Base-by-base conservation (phyloP, 2,888 invertebrate species). In the Xanthia icteritia region DNA sequence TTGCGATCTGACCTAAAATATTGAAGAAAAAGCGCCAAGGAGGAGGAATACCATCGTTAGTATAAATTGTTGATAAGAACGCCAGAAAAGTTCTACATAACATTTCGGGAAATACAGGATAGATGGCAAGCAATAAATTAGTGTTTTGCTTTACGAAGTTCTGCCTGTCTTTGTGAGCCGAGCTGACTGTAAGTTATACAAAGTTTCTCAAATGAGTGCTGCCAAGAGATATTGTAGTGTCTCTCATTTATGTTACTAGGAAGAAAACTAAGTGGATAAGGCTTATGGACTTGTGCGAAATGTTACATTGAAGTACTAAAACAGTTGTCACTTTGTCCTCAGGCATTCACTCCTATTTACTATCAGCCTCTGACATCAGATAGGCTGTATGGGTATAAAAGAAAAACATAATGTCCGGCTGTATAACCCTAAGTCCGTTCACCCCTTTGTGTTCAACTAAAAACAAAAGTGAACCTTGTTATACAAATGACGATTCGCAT, bases 131-230 rank as follows among this genome's bases (percentile, higher is more conserved):
- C 39, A 70, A 82, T 83, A 70, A 78, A 79, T 71, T 54, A 54
- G 65, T 73, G 36, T 69, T 78, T 70, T 73, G 69, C 61, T 74
- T 60, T 56, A 45, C 27, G 58, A 77, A 78, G 65, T 36, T 56
- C 42, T 61, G 36, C 61, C 67, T 60, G 71, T 61, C 42, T 67
- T 63, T 11, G 67, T 36, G 60, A 51, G 66, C 23, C 13, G 58
- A 63, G 56, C 61, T 65, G 69, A n/a, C 65, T 66, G 51, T 15
- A 63, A 82, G 48, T 70, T 70, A 45, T 27, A 54, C 58, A 11
- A 70, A 83, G 61, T 82, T 70, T 42, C 51, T 58, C 65, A 70
- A 83, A 78, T 63, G 63, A 60, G 48, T 64, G 69, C n/a, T 64
- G 68, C 73, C 65, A 64, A 56, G 56, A 73, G 56, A 70, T 73